phyloP scores from a whole-genome alignment of 2,888 invertebrate species.

The Alsophila aescularia region DNA sequence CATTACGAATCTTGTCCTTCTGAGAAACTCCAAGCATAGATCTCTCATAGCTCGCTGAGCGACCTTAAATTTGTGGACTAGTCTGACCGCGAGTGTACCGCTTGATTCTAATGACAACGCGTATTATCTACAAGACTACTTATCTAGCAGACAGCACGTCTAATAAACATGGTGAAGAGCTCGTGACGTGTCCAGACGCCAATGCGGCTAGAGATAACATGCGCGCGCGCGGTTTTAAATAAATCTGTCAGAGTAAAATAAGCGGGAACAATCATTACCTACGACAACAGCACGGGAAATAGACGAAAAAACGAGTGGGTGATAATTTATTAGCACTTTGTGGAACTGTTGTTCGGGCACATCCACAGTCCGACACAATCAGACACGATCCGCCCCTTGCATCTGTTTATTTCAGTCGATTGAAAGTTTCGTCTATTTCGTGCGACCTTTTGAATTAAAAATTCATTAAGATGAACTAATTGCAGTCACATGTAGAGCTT shows the following conservation, averaged over 20 bases:
- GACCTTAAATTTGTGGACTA: too few relatives aligned
- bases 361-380: neutral
- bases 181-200: slow-evolving; percentile 15
- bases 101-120: neutral
- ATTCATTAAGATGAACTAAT: too few relatives aligned
- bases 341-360: slow-evolving; percentile 6
- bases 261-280: slow-evolving; percentile 41
- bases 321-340: slow-evolving; percentile 40
- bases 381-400: neutral
- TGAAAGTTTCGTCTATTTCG: neutral
- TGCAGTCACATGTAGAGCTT: too few relatives aligned
- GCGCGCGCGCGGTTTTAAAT: slow-evolving; percentile 23
- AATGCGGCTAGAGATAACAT: slow-evolving; percentile 25
- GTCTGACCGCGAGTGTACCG: too few relatives aligned
- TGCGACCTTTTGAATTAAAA: too few relatives aligned
- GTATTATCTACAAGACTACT: neutral
- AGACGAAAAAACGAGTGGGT: slow-evolving; percentile 40
- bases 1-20: too few relatives aligned
- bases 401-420: neutral
- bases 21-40: too few relatives aligned
- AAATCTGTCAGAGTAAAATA: slow-evolving; percentile 18
- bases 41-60: too few relatives aligned
- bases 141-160: slow-evolving; percentile 1
- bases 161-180: slow-evolving; percentile 11
- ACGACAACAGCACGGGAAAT: slow-evolving; percentile 41